phyloP scores from a whole-genome alignment of 2,113 vertebrate species.

The Scatophagus argus region DNA sequence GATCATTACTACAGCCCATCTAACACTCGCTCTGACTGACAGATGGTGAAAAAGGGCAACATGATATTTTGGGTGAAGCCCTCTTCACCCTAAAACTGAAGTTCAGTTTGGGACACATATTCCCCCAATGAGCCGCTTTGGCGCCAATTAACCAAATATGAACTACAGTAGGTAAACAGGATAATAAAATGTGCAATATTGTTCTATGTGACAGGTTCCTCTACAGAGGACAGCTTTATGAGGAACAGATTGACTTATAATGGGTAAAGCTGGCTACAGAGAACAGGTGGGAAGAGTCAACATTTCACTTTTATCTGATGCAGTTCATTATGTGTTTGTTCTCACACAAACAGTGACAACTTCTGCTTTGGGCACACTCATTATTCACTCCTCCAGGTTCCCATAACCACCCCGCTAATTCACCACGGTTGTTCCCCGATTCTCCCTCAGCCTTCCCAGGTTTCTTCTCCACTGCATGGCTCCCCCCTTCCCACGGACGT shows the following conservation, averaged over 20 bases:
- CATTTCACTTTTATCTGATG: slow-evolving; percentile 56
- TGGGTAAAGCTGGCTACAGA: slow-evolving; percentile 7
- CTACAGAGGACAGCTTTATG: slow-evolving; percentile 66
- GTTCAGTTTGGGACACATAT: slow-evolving; percentile 4
- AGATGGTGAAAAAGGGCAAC: slow-evolving; percentile 49
- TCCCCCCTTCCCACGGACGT: slow-evolving; percentile 43
- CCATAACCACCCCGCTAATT: slow-evolving; percentile 44
- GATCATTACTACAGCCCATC: slow-evolving; percentile 11
- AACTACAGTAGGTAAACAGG: slow-evolving; percentile 7
- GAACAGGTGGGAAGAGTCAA: slow-evolving; percentile 71
- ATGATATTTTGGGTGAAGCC: slow-evolving; percentile 18
- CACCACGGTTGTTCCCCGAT: slow-evolving; percentile 17
- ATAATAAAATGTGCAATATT: slow-evolving; percentile 18
- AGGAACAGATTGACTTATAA: slow-evolving; percentile 42
- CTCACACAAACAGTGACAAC: slow-evolving; percentile 55
- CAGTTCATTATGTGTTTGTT: slow-evolving; percentile 45
- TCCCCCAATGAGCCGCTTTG: not conserved
- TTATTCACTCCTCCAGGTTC: slow-evolving; percentile 30
- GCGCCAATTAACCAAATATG: slow-evolving; percentile 3
- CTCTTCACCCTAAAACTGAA: slow-evolving; percentile 17
- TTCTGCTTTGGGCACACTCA: slow-evolving; percentile 65
- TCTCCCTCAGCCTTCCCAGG: slow-evolving; percentile 20
- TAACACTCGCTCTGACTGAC: not conserved
- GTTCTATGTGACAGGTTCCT: slow-evolving; percentile 45
- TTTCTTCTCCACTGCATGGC: slow-evolving; percentile 9